These are phyloP conservation scores for Cotesia typhae DNA, from an alignment of 1,140 invertebrate genomes.

Conservation along the genomic window DNA sequence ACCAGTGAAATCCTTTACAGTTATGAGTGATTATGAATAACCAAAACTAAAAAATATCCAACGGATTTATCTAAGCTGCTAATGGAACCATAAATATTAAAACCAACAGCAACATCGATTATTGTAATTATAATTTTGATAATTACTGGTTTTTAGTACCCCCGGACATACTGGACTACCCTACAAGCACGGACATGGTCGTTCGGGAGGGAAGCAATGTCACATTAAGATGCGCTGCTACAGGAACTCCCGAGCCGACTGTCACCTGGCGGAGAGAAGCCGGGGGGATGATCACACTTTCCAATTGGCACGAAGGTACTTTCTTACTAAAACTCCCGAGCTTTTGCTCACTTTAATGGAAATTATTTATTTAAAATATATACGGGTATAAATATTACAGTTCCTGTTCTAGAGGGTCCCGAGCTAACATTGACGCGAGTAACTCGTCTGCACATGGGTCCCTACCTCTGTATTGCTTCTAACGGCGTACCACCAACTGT, in stretches of 20 bases:
- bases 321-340: too few species aligned
- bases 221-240: slow-evolving; percentile 84
- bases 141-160: slow-evolving; percentile 74
- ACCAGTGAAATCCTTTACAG: neutral
- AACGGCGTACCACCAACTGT: slow-evolving; percentile 84
- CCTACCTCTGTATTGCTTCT: slow-evolving; percentile 75
- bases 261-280: slow-evolving; percentile 88
- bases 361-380: slow-evolving; percentile 32
- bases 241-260: slow-evolving; percentile 83
- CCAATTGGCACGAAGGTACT: slow-evolving; percentile 57
- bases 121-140: too few species aligned
- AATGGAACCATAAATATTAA: too few species aligned
- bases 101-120: too few species aligned
- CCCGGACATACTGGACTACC: slow-evolving; percentile 86
- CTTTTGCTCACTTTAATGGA: slow-evolving; percentile 19
- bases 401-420: slow-evolving; percentile 56
- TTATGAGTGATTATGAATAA: neutral
- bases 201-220: slow-evolving; percentile 87
- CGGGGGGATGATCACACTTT: slow-evolving; percentile 60
- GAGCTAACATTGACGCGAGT: slow-evolving; percentile 69
- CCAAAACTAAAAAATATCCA: too few species aligned
- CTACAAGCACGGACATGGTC: slow-evolving; percentile 87
- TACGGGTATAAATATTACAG: slow-evolving; percentile 41
- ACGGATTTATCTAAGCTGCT: neutral
- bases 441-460: slow-evolving; percentile 71